Conservation (phyloP, 2,113 vertebrate genomes). For the Cheirogaleus medius region DNA sequence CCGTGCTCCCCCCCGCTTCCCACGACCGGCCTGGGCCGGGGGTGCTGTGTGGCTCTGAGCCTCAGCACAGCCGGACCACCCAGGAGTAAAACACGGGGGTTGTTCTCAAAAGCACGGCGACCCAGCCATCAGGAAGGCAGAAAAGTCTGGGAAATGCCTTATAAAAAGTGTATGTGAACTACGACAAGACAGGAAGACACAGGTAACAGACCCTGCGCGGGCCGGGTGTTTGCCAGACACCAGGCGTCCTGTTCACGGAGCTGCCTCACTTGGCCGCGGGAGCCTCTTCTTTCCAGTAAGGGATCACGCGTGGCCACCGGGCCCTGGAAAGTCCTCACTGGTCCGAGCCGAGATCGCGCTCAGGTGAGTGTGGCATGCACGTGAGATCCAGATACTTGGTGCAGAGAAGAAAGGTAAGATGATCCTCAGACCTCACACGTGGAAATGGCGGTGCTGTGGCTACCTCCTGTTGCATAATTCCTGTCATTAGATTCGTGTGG, state of each 20-base stretch:
- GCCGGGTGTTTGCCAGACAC: neutral
- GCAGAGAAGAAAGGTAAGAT: no score
- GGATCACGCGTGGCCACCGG: neutral
- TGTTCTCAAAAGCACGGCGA: neutral
- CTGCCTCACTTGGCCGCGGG: fast-evolving
- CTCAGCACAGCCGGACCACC: neutral
- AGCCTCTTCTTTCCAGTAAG: neutral
- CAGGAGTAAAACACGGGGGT: no score
- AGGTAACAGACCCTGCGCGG: neutral
- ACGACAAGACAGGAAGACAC: neutral
- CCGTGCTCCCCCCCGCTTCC: neutral
- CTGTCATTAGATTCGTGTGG: fast-evolving
- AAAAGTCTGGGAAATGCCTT: neutral
- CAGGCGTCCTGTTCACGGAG: no score
- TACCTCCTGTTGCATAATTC: neutral
- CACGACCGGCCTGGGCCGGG: neutral
- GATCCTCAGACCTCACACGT: fast-evolving
- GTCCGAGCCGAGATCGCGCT: fast-evolving
- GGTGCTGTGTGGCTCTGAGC: neutral
- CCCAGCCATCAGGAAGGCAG: neutral
- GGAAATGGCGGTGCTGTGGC: no score
- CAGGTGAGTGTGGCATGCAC: no score
- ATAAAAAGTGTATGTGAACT: neutral
- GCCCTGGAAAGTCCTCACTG: neutral
- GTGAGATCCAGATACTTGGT: neutral